These are phyloP conservation scores for Triplophysa yarkandensis DNA, from an alignment of 2,797 vertebrate genomes.

Conservation along the genomic window DNA sequence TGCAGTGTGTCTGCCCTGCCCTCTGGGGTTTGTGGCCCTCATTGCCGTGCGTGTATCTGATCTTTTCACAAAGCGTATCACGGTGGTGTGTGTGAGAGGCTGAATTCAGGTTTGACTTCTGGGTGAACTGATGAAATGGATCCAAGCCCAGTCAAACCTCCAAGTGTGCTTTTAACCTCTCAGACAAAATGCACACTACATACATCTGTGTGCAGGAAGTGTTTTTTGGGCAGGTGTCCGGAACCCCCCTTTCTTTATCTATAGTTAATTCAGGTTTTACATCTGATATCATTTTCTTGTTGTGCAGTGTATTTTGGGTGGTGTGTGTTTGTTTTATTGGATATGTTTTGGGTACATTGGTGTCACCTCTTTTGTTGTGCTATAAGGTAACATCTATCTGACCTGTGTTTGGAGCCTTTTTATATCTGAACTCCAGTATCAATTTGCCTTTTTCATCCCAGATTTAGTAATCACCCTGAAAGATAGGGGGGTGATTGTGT, in stretches of 20 bases:
- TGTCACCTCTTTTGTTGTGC: conserved; percentile 13
- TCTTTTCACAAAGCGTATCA: conserved; percentile 11
- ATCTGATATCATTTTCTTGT: not conserved
- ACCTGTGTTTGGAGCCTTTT: not conserved
- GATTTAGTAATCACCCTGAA: not conserved
- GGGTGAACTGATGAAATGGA: conserved; percentile 62
- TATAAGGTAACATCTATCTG: not conserved
- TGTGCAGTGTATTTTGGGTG: conserved; percentile 22
- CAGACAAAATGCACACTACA: conserved; percentile 26
- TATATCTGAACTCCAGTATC: not conserved
- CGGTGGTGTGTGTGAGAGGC: conserved; percentile 14
- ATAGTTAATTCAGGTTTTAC: conserved; percentile 7
- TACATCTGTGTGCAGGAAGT: conserved; percentile 26
- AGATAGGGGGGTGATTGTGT: conserved; percentile 1
- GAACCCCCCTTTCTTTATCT: conserved; percentile 15
- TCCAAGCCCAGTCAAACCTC: conserved; percentile 36
- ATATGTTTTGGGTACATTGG: conserved; percentile 20
- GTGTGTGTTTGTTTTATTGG: not conserved
- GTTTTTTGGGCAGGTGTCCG: conserved; percentile 41
- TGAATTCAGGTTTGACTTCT: conserved; percentile 58
- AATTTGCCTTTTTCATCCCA: not conserved
- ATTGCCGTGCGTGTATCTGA: conserved; percentile 11
- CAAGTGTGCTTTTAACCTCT: conserved; percentile 52
- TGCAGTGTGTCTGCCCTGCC: conserved; percentile 9
- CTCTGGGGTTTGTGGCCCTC: conserved; percentile 13